Conservation (phyloP, 2,797 vertebrate species). For the Ataeniobius toweri region DNA sequence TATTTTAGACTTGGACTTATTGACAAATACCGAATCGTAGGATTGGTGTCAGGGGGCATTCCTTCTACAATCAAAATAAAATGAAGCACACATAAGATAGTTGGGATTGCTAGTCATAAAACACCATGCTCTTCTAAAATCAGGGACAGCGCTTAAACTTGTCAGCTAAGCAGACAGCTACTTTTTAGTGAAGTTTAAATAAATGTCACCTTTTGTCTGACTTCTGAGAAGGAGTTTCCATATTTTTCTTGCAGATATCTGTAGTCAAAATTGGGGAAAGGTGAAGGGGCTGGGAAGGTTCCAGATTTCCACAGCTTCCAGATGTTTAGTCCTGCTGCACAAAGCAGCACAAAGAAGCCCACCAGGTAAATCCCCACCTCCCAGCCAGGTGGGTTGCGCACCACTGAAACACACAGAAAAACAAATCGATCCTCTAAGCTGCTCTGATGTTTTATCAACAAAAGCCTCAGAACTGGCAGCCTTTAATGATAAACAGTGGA, state of each 20-base stretch:
- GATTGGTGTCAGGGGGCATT: background rate
- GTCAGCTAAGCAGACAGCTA: background rate
- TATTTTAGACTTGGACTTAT: background rate
- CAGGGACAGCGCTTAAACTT: background rate
- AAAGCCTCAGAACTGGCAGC: background rate
- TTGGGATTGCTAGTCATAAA: background rate
- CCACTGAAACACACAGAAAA: conserved; percentile 76
- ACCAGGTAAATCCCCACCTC: conserved; percentile 91
- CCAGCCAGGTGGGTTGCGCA: conserved; percentile 89
- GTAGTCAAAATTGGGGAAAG: conserved; percentile 97
- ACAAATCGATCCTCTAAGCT: background rate
- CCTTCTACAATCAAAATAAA: background rate
- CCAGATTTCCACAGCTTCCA: conserved; percentile 97
- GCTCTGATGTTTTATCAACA: background rate
- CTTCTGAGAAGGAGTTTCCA: conserved; percentile 82
- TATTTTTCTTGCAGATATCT: conserved; percentile 96
- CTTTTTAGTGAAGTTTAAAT: background rate
- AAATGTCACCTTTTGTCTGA: conserved; percentile 86
- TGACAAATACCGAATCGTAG: background rate
- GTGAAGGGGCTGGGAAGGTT: conserved; percentile 90
- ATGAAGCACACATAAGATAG: background rate
- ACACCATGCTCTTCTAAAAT: background rate
- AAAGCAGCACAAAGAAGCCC: conserved; percentile 88
- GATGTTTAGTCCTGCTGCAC: conserved; percentile 88
- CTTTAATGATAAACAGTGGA: background rate